phyloP scores from a whole-genome alignment of 2,113 vertebrate species.

The Gambusia holbrooki region DNA sequence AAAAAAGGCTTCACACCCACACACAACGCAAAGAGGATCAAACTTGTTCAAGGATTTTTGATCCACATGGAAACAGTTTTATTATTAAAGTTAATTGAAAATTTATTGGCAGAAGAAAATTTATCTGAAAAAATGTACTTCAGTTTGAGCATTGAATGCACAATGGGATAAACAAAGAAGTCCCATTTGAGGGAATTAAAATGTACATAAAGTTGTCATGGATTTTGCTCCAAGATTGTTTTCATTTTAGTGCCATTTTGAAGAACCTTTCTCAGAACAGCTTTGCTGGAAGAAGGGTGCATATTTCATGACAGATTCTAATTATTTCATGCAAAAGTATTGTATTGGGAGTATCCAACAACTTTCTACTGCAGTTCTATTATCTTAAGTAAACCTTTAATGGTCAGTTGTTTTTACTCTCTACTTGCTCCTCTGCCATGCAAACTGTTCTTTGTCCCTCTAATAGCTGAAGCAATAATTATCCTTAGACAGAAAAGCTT shows the following conservation, averaged over 20 bases:
- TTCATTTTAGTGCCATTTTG: neutral
- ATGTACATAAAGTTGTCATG: neutral
- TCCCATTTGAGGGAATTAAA: neutral
- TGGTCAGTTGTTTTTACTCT: neutral
- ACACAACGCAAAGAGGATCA: neutral
- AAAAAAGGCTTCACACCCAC: conserved; percentile 12
- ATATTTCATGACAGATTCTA: neutral
- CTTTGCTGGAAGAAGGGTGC: neutral
- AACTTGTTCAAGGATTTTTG: neutral
- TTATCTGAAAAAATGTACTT: neutral
- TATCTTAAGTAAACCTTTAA: neutral
- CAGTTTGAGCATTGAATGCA: neutral
- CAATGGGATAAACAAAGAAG: neutral
- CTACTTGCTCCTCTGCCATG: neutral
- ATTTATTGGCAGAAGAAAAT: neutral
- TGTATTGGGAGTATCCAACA: neutral
- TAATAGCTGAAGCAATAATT: too few species aligned
- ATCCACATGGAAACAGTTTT: neutral
- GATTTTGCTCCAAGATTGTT: neutral
- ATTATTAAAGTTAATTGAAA: conserved; percentile 3
- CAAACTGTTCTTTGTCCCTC: too few species aligned
- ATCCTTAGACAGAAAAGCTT: too few species aligned
- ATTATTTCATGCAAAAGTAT: neutral
- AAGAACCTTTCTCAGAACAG: neutral
- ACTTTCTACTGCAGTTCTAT: neutral